phyloP scores from a whole-genome alignment of 2,797 vertebrate genomes.

The Semaprochilodus insignis region DNA sequence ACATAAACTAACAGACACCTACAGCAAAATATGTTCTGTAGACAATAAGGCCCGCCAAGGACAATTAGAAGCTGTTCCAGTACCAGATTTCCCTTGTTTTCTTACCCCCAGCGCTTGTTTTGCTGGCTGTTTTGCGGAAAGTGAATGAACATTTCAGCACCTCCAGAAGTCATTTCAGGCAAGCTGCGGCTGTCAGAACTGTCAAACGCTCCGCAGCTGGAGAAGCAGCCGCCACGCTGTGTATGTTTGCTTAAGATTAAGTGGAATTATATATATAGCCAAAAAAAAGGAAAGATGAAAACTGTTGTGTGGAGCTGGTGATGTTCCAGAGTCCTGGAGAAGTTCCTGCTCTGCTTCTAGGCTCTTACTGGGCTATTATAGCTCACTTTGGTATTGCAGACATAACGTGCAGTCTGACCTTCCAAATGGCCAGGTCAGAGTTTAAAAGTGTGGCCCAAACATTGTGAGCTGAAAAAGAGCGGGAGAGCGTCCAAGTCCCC shows the following conservation, averaged over 20 bases:
- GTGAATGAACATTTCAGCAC: conserved; percentile 23
- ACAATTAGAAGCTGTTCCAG: conserved; percentile 14
- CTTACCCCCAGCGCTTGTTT: conserved; percentile 3
- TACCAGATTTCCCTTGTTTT: background rate
- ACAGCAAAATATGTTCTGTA: background rate
- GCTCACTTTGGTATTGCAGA: conserved; percentile 8
- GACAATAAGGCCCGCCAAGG: background rate
- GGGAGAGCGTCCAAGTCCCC: conserved; percentile 20
- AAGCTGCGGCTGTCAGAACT: conserved; percentile 42
- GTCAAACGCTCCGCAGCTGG: conserved; percentile 27
- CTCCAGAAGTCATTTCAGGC: conserved; percentile 41
- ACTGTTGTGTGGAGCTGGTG: background rate
- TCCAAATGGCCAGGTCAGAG: conserved; percentile 18
- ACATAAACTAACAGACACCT: background rate
- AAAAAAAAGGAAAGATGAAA: background rate
- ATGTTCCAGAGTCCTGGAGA: conserved; percentile 21
- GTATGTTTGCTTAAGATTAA: conserved; percentile 33
- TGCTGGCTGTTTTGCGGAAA: conserved; percentile 15
- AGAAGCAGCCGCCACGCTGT: background rate
- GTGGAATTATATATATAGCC: conserved; percentile 39
- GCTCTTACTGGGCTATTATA: conserved; percentile 21
- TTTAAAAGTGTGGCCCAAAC: conserved; percentile 14
- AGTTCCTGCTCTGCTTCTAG: background rate
- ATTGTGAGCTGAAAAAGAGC: background rate
- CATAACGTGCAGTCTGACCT: conserved; percentile 1